A percentile compares a stretch with the other conserved stretches of the same genome.
Evolutionary conservation across 2,888 invertebrate species (phyloP).

Genomic region (Dione vanillae): DNA sequence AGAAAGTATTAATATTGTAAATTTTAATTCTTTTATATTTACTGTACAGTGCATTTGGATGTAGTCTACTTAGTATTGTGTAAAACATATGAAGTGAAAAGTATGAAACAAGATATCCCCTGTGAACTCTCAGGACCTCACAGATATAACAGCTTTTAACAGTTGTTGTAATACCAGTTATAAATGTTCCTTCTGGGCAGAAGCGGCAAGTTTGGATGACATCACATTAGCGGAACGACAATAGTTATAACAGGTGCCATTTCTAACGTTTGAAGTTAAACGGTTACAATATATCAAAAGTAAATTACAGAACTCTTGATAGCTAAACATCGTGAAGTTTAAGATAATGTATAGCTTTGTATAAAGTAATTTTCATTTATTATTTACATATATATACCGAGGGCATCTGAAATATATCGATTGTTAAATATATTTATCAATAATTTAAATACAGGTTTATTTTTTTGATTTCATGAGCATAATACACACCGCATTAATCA

Average conservation of each 20-base stretch:
- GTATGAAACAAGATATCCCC: constrained; percentile 4
- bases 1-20: too few relatives aligned
- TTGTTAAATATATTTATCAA: too few relatives aligned
- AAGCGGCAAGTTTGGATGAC: constrained; percentile 36
- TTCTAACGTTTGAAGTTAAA: constrained; percentile 31
- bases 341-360: not conserved
- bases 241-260: constrained; percentile 37
- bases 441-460: too few relatives aligned
- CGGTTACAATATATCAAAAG: constrained; percentile 27
- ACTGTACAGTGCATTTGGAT: not conserved
- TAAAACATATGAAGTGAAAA: not conserved
- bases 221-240: constrained; percentile 52
- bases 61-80: constrained; percentile 1
- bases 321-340: not conserved
- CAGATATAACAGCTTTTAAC: constrained; percentile 22
- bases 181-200: constrained; percentile 35
- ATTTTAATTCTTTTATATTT: too few relatives aligned
- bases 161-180: constrained; percentile 36
- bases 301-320: constrained; percentile 11
- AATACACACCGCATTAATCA: too few relatives aligned
- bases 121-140: not conserved
- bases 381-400: too few relatives aligned
- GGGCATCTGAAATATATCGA: too few relatives aligned
- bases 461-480: too few relatives aligned
- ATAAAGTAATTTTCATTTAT: too few relatives aligned